Base-by-base conservation (phyloP, 2,797 vertebrate genomes). In the Oreochromis grahami region DNA sequence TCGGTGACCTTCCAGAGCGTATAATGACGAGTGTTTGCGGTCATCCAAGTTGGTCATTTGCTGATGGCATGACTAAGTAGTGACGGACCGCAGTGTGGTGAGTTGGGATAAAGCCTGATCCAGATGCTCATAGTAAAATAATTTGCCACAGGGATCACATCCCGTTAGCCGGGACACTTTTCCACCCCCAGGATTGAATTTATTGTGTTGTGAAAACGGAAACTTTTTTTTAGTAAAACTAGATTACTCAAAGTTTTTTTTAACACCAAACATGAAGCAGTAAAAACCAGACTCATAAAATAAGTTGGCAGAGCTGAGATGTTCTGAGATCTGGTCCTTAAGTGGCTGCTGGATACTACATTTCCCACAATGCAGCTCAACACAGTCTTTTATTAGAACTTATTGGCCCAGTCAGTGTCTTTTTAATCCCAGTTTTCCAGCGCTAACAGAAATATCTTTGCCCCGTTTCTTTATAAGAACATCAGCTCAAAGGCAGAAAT, bases 71-170 rank as follows among this genome's bases (percentile, higher is more conserved):
- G 85, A 89, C 85, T 82, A 51, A 78, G 70, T 78, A 80, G 63
- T 58, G 32, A 83, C 43, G 34, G 83, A 91, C 86, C 86, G 52
- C 88, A 87, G 78, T 10, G 79, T 63, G 65, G 84, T 87, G 82
- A 87, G 91, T 68, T 76, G 68, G 86, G 77, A 82, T 77, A 79
- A 85, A 84, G 79, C 48, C 74, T 76, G 78, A 83, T 87, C 81
- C 85, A 87, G 84, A 90, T 77, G 83, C 84, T 82, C 72, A 78
- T 90, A 87, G 77, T 91, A 81, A 90, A 90, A 86, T 89, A 4
- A 85, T 92, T 92, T 85, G 45, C 74, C 63, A 82, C 76, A 79
- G 36, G 79, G 56, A 86, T 85, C 80, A 79, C 36, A 78, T 89
- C 78, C 81, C 77, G 78, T 79, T 65, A 56, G 76, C 83, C 38